These are phyloP conservation scores for Anguilla rostrata DNA, from an alignment of 2,113 vertebrate species.

Conservation along the genomic window DNA sequence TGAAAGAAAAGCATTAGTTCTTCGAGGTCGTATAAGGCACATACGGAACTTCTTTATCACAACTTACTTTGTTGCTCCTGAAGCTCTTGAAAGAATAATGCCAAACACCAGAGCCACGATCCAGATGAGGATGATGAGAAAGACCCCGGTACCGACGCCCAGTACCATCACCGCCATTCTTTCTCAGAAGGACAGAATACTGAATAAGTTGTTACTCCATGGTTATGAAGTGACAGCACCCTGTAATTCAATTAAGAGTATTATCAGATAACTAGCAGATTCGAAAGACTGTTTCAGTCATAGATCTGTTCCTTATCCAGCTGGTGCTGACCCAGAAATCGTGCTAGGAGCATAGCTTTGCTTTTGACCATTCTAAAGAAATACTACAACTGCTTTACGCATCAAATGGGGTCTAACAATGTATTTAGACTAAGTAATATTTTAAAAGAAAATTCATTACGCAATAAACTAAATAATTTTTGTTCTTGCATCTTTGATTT, in stretches of 20 bases:
- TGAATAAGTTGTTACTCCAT: neutral
- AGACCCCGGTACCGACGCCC: slow-evolving; percentile 77
- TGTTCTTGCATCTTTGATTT: too few relatives aligned
- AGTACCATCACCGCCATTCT: slow-evolving; percentile 67
- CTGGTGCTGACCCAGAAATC: neutral
- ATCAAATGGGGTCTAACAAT: too few relatives aligned
- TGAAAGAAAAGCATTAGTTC: neutral
- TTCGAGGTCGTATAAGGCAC: neutral
- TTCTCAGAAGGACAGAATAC: too few relatives aligned
- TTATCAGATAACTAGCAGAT: neutral
- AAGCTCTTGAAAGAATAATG: slow-evolving; percentile 53
- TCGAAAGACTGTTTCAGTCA: neutral
- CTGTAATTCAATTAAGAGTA: neutral
- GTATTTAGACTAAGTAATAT: too few relatives aligned
- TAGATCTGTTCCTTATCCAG: neutral
- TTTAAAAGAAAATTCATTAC: too few relatives aligned
- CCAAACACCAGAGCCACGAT: slow-evolving; percentile 68
- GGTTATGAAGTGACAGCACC: neutral
- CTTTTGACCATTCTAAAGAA: neutral
- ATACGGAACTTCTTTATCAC: neutral
- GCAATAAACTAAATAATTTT: too few relatives aligned
- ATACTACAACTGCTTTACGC: neutral
- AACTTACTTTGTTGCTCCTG: slow-evolving; percentile 74
- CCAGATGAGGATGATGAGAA: slow-evolving; percentile 76
- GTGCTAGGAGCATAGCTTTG: neutral